phyloP scores from a whole-genome alignment of 1,140 invertebrate species.

The Pentalonia nigronervosa region DNA sequence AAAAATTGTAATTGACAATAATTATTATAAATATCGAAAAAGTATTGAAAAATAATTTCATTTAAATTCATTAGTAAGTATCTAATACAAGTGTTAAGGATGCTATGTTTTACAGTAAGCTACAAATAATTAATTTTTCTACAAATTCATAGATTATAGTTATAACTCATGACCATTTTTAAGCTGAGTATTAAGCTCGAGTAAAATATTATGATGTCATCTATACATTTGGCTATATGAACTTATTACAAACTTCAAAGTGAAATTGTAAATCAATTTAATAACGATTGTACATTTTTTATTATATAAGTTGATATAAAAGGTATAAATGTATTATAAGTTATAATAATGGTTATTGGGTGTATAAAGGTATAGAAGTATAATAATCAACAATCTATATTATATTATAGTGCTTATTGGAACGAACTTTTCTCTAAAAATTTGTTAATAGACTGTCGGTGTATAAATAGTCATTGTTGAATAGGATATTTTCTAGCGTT shows the following conservation, averaged over 20 bases:
- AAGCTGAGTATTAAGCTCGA: too few relatives aligned
- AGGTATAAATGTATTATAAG: background rate
- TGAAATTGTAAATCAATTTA: background rate
- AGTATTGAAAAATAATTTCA: too few relatives aligned
- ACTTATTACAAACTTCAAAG: background rate
- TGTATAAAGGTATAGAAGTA: background rate
- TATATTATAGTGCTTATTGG: background rate
- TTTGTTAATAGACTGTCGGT: background rate
- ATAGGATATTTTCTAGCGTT: conserved; percentile 8
- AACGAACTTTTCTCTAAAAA: background rate
- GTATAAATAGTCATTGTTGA: conserved; percentile 17
- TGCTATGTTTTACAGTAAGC: too few relatives aligned
- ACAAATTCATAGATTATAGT: too few relatives aligned
- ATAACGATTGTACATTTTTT: background rate
- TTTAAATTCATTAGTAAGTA: too few relatives aligned
- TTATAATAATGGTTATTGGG: background rate
- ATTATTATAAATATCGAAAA: too few relatives aligned
- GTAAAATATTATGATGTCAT: too few relatives aligned
- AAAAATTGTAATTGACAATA: too few relatives aligned
- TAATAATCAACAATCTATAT: background rate
- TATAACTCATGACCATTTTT: too few relatives aligned
- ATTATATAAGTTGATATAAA: background rate
- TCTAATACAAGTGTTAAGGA: too few relatives aligned
- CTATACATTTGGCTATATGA: too few relatives aligned
- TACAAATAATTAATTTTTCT: too few relatives aligned